Percentiles rank a stretch among this genome's conserved stretches.
Conservation (phyloP, 2,888 invertebrate species). For the Scrobipalpa atriplicella region DNA sequence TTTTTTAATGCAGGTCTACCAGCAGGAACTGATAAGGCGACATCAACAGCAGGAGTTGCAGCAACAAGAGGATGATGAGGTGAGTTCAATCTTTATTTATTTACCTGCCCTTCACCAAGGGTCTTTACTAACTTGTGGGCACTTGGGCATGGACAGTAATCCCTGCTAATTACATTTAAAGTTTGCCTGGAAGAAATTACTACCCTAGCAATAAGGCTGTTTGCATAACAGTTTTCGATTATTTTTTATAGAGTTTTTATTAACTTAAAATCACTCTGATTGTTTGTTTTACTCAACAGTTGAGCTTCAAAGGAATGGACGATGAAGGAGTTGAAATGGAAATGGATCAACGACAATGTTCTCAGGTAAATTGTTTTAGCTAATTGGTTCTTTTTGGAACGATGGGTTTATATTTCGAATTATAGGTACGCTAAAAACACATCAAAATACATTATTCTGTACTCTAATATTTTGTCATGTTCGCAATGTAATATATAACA, state of each 20-base stretch:
- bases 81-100: slow-evolving; percentile 29
- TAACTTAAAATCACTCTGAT: too few species aligned
- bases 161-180: too few species aligned
- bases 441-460: slow-evolving; percentile 2
- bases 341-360: slow-evolving; percentile 76
- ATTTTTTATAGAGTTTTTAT: too few species aligned
- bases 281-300: slow-evolving; percentile 48
- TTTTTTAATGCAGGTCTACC: neutral
- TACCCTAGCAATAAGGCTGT: too few species aligned
- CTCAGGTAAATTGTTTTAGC: slow-evolving; percentile 60
- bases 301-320: slow-evolving; percentile 79
- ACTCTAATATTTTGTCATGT: slow-evolving; percentile 11
- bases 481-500: neutral
- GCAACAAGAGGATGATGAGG: slow-evolving; percentile 39
- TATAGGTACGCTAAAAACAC: neutral
- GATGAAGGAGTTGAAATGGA: slow-evolving; percentile 79
- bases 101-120: neutral
- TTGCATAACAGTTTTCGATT: too few species aligned
- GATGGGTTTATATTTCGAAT: neutral
- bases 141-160: too few species aligned
- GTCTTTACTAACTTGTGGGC: neutral
- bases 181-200: too few species aligned
- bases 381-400: neutral
- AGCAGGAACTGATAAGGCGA: slow-evolving; percentile 3
- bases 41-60: neutral